phyloP scores from a whole-genome alignment of 2,888 invertebrate genomes.

The Schizaphis graminum region DNA sequence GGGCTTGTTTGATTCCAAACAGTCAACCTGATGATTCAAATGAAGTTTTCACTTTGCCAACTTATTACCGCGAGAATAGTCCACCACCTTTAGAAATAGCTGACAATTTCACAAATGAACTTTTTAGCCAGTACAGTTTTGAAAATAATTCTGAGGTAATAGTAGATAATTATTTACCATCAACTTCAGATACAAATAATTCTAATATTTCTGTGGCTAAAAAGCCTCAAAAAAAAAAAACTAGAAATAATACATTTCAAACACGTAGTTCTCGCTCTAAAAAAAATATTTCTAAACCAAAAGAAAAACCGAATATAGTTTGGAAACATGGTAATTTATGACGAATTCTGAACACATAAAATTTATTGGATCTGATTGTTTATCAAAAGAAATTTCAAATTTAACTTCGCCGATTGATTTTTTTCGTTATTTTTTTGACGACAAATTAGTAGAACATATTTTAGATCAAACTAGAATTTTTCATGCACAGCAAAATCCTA shows the following conservation, averaged over 20 bases:
- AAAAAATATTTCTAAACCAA: not conserved
- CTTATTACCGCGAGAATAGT: not conserved
- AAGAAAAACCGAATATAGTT: not conserved
- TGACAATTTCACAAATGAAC: not conserved
- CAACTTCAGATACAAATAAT: not conserved
- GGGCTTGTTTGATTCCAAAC: too few species aligned
- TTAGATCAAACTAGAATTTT: not conserved
- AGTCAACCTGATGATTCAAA: not conserved
- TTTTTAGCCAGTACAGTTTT: not conserved
- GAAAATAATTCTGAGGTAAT: not conserved
- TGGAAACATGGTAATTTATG: not conserved
- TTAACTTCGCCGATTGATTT: not conserved
- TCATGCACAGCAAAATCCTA: not conserved
- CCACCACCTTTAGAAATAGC: not conserved
- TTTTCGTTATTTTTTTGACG: not conserved
- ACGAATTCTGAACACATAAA: not conserved
- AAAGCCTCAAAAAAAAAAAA: not conserved
- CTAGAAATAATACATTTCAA: not conserved
- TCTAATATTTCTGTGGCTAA: not conserved
- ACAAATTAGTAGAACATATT: not conserved
- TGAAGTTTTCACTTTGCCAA: not conserved
- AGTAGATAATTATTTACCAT: not conserved
- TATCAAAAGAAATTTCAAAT: not conserved
- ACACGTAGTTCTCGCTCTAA: not conserved
- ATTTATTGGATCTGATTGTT: constrained; percentile 1